Base-by-base conservation (phyloP, 2,888 invertebrate genomes). In the Gastrophysa polygoni region DNA sequence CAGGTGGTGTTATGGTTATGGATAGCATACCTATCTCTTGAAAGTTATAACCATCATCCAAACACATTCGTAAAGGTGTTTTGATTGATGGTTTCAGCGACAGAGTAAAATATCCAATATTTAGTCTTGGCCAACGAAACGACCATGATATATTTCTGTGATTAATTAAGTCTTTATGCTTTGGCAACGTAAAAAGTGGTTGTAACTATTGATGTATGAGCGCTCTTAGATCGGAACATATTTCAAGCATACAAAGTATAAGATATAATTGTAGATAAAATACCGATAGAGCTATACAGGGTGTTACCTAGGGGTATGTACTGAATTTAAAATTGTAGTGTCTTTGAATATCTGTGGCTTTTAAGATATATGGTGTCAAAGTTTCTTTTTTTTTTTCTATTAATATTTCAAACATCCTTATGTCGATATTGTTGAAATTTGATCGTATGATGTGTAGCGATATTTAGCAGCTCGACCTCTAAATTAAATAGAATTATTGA, bases 1-100 rank as follows among this genome's bases (percentile, higher is more conserved):
- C 75, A 75, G 75, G 72, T 73, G 74, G n/a, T n/a, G n/a, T n/a
- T n/a, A n/a, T n/a, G n/a, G n/a, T 69, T 73, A 72, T 72, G 66
- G 73, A 68, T 69, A 61, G 60, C 63, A 66, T 68, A 59, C 56
- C 57, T 66, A 64, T n/a, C n/a, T n/a, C n/a, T n/a, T n/a, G n/a
- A 43, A 59, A 50, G 60, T 60, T n/a, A n/a, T n/a, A n/a, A 68
- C 68, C 71, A 70, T 73, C 70, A 72, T 67, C 58, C 62, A 69
- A 69, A 70, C 63, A 70, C 66, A 68, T 64, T 68, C 70, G 69
- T 68, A 38, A 38, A 38, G 38, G 38, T 56, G 64, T 61, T 68
- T 71, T 75, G 75, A 75, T 75, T 71, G 71, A 75, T 74, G 70
- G 63, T 63, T 51, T 68, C 57, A 70, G 46, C 61, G 71, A 71